phyloP scores from a whole-genome alignment of 1,140 invertebrate genomes.

The Hycleus cichorii region DNA sequence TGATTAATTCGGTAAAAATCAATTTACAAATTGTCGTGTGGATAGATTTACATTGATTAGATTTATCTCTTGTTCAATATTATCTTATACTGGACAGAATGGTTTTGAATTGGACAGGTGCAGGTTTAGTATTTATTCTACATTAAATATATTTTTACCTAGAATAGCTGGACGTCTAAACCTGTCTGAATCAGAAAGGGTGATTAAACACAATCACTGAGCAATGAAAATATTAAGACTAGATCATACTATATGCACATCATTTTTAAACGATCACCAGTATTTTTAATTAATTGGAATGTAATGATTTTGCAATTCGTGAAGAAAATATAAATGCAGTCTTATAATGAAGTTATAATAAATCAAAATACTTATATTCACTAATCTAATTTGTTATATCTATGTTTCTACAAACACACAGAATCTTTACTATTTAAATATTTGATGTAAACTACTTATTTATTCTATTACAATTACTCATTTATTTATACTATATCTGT shows the following conservation, averaged over 20 bases:
- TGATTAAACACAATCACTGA: conserved; percentile 29
- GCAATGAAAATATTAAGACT: conserved; percentile 30
- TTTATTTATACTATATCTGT: conserved; percentile 22
- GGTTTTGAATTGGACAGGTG: conserved; percentile 31
- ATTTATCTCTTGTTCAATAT: neutral
- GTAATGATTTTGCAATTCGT: conserved; percentile 10
- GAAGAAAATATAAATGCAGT: conserved; percentile 13
- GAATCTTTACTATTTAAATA: conserved; percentile 26
- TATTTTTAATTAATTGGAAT: conserved; percentile 25
- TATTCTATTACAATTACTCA: conserved; percentile 24
- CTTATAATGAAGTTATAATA: conserved; percentile 8
- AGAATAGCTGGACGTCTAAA: conserved; percentile 29
- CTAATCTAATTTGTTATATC: conserved; percentile 16
- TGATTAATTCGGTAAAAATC: neutral
- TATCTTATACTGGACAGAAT: conserved; percentile 31
- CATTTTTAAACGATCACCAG: conserved; percentile 14
- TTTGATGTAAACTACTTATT: conserved; percentile 26
- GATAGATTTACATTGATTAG: conserved; percentile 9
- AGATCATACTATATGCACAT: conserved; percentile 28
- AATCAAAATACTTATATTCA: conserved; percentile 15
- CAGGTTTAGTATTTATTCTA: conserved; percentile 33
- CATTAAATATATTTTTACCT: conserved; percentile 13
- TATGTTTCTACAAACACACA: conserved; percentile 31
- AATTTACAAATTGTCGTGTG: conserved; percentile 12
- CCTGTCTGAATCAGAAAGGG: conserved; percentile 19